Evolutionary conservation across 2,797 vertebrate species (phyloP).

Genomic region (Mormyrops attenuatus): DNA sequence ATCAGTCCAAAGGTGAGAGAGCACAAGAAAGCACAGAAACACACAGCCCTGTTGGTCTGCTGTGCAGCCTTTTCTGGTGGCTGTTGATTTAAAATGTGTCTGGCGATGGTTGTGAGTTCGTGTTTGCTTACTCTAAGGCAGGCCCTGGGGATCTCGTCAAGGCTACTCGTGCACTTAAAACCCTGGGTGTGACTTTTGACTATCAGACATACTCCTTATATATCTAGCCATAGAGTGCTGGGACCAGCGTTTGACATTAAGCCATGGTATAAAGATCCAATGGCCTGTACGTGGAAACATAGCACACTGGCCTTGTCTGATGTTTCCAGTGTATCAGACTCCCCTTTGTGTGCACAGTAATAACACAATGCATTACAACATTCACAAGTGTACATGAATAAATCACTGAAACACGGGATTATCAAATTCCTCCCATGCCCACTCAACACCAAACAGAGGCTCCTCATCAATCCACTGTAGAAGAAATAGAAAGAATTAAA

Average conservation of each 20-base stretch:
- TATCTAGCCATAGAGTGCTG: background rate
- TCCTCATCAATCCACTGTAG: background rate
- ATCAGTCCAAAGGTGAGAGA: conserved; percentile 68
- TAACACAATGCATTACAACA: background rate
- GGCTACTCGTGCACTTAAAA: background rate
- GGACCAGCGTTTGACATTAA: background rate
- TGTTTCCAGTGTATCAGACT: background rate
- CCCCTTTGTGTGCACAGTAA: background rate
- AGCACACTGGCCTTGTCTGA: background rate
- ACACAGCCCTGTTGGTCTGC: background rate
- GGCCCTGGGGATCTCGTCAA: background rate
- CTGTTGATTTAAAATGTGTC: conserved; percentile 53
- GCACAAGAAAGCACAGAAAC: conserved; percentile 26
- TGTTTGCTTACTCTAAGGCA: background rate
- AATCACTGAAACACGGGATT: background rate
- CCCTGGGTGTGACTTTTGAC: background rate
- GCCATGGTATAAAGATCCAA: background rate
- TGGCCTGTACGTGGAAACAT: background rate
- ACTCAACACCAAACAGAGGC: background rate
- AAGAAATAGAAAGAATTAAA: background rate
- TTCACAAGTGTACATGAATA: background rate
- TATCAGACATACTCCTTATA: background rate
- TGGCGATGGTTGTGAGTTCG: background rate
- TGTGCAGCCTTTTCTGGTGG: conserved; percentile 40
- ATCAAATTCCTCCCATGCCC: background rate